Evolutionary conservation across 2,113 vertebrate genomes (phyloP).

Genomic region (Eptesicus fuscus): DNA sequence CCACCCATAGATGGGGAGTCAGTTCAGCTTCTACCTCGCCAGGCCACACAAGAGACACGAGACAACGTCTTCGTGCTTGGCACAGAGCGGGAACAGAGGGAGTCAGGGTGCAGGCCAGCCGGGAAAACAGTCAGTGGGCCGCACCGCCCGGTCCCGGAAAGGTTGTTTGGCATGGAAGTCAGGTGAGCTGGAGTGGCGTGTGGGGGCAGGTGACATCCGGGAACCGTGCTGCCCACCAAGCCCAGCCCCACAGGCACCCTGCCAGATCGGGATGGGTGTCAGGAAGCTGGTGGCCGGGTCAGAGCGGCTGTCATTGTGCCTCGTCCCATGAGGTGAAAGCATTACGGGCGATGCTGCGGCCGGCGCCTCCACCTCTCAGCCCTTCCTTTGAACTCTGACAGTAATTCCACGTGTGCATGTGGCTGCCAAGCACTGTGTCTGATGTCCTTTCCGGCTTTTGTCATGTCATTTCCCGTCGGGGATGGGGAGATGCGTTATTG

Average conservation of each 20-base stretch:
- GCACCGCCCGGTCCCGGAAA: rapidly evolving
- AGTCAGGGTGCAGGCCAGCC: rapidly evolving
- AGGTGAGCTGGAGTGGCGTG: rapidly evolving
- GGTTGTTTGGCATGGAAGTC: rapidly evolving
- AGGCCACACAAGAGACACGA: not conserved
- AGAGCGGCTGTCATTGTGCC: not conserved
- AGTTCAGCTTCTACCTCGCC: rapidly evolving
- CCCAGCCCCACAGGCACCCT: not conserved
- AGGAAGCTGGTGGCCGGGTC: not conserved
- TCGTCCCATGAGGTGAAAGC: constrained; percentile 72
- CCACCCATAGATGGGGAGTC: rapidly evolving
- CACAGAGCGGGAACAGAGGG: not conserved
- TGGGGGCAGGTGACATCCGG: too few species aligned
- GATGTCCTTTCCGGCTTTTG: constrained; percentile 89
- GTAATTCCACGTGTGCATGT: constrained; percentile 73
- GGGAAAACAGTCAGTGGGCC: rapidly evolving
- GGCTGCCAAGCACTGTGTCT: constrained; percentile 82
- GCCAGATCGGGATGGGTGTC: not conserved
- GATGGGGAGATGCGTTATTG: constrained; percentile 74
- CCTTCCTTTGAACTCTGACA: constrained; percentile 86
- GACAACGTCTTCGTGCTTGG: not conserved
- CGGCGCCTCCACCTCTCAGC: constrained; percentile 74
- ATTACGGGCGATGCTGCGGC: constrained; percentile 44
- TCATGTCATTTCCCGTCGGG: constrained; percentile 81
- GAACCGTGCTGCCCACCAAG: not conserved